A percentile compares a stretch with the other conserved stretches of the same genome.
Evolutionary conservation across 2,797 vertebrate species (phyloP).

Genomic region (Capromys pilorides): DNA sequence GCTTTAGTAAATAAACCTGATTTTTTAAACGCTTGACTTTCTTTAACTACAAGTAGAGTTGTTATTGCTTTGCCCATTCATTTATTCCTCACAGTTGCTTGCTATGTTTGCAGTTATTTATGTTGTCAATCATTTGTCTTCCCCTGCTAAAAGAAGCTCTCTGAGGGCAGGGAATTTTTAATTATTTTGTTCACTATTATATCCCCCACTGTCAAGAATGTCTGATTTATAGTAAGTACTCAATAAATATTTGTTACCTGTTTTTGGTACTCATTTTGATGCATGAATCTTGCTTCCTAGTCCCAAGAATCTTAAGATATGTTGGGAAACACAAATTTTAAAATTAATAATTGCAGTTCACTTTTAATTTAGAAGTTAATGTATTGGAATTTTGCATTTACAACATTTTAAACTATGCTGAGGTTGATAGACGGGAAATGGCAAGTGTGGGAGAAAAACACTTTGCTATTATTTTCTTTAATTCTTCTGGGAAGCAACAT

Average conservation of each 20-base stretch:
- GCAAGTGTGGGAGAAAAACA: background rate
- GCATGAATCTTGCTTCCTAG: background rate
- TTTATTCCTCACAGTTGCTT: constrained; percentile 47
- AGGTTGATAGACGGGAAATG: constrained; percentile 1
- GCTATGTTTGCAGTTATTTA: constrained; percentile 43
- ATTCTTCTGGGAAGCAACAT: background rate
- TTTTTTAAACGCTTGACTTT: constrained; percentile 36
- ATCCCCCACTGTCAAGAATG: background rate
- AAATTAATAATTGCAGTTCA: background rate
- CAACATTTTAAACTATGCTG: constrained; percentile 8
- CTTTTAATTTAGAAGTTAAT: background rate
- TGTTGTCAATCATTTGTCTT: constrained; percentile 1
- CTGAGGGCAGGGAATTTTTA: constrained; percentile 34
- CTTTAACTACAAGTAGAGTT: constrained; percentile 31
- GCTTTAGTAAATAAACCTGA: constrained; percentile 52
- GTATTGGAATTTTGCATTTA: background rate
- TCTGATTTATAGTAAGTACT: background rate
- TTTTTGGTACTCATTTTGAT: constrained; percentile 25
- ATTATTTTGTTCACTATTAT: constrained; percentile 47
- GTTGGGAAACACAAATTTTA: background rate
- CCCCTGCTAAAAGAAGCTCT: constrained; percentile 32
- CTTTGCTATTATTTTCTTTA: constrained; percentile 26
- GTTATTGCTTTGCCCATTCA: background rate
- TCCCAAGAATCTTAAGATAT: background rate
- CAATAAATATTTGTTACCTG: constrained; percentile 33